Evolutionary conservation across 2,888 invertebrate genomes (phyloP).

Genomic region (Acrobasis repandana): DNA sequence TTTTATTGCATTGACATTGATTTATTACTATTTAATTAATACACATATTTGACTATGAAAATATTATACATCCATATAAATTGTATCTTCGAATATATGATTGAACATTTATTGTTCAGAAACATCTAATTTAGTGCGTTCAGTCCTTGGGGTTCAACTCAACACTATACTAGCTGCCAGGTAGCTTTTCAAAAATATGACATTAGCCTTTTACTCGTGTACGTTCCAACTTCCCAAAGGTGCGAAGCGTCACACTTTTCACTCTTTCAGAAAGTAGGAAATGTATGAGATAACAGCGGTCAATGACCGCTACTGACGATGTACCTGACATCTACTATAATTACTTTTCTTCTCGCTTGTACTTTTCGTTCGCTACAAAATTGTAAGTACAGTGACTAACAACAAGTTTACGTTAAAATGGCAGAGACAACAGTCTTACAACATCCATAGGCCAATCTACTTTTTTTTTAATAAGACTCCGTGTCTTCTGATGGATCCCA

Average conservation of each 20-base stretch:
- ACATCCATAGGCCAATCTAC: conserved; percentile 39
- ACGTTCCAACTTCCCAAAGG: too few relatives aligned
- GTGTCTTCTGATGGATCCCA: conserved; percentile 2
- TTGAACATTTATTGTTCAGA: neutral
- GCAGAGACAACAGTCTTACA: conserved; percentile 58
- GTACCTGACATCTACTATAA: neutral
- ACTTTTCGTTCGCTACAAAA: conserved; percentile 22
- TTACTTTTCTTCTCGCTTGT: neutral
- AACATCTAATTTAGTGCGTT: neutral
- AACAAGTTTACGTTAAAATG: conserved; percentile 44
- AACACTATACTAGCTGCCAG: neutral
- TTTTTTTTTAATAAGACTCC: neutral
- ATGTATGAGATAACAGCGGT: neutral
- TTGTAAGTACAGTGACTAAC: conserved; percentile 42
- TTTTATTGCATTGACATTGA: neutral
- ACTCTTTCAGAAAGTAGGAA: neutral
- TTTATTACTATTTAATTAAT: too few relatives aligned
- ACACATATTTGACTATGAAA: neutral
- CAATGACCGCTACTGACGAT: neutral
- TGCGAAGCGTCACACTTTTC: too few relatives aligned
- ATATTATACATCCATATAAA: neutral
- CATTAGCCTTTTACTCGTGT: too few relatives aligned
- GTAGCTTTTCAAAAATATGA: neutral
- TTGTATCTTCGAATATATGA: neutral
- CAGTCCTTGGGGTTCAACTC: neutral